These are phyloP conservation scores for Bradypodion ventrale DNA, from an alignment of 2,797 vertebrate genomes.

Conservation along the genomic window DNA sequence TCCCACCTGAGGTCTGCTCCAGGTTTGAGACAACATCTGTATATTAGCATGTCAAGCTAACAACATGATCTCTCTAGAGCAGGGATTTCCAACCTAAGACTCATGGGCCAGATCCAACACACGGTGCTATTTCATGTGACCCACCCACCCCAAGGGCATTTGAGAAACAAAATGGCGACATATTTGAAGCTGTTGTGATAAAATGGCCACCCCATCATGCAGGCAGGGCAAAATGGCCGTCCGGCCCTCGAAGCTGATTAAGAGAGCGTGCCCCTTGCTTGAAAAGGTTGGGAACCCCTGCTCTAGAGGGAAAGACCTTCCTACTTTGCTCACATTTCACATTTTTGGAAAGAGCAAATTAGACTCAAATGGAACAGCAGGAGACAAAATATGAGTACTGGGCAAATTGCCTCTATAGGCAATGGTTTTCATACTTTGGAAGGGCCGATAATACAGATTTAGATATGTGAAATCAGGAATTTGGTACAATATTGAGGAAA, in stretches of 20 bases:
- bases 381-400: not conserved
- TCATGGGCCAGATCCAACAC: too few species aligned
- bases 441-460: not conserved
- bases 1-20: not conserved
- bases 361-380: not conserved
- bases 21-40: not conserved
- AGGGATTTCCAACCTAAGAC: too few species aligned
- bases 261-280: too few species aligned
- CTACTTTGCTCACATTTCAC: not conserved
- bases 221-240: too few species aligned
- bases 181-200: too few species aligned
- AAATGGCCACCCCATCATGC: too few species aligned
- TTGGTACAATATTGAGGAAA: not conserved
- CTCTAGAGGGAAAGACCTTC: too few species aligned
- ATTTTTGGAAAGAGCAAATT: not conserved
- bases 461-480: not conserved
- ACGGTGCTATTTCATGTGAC: too few species aligned
- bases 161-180: too few species aligned
- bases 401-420: not conserved
- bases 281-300: too few species aligned
- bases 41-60: not conserved
- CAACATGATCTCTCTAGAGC: not conserved
- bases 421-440: not conserved
- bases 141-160: too few species aligned
- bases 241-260: too few species aligned